These are phyloP conservation scores for Thunnus thynnus DNA, from an alignment of 2,113 vertebrate species.

Conservation along the genomic window DNA sequence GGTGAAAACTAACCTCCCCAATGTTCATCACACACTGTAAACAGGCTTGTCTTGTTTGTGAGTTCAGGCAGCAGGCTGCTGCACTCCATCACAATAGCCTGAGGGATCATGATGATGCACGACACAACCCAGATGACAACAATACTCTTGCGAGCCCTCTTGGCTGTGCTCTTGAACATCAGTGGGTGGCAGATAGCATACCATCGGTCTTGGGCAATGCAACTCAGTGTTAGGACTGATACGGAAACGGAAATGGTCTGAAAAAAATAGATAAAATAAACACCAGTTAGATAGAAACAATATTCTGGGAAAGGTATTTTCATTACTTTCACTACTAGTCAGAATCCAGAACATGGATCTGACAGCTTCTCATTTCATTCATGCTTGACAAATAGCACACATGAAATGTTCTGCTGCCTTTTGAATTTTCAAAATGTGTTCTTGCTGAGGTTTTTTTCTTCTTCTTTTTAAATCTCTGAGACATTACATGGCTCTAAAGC, in stretches of 20 bases:
- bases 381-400: no score
- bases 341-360: no score
- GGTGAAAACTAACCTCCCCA: conserved; percentile 90
- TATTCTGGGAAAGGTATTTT: background rate
- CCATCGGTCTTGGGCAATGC: conserved; percentile 97
- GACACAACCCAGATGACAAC: conserved; percentile 96
- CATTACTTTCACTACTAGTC: background rate
- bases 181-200: conserved; percentile 98
- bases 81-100: conserved; percentile 97
- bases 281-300: background rate
- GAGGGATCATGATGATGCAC: conserved; percentile 96
- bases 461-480: background rate
- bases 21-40: conserved; percentile 96
- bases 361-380: no score
- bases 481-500: no score
- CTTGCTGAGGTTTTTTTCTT: background rate
- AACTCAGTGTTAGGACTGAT: conserved; percentile 96
- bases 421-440: no score
- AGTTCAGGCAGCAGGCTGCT: conserved; percentile 92
- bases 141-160: conserved; percentile 93
- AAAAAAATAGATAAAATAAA: background rate
- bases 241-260: conserved; percentile 98
- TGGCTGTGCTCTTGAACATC: conserved; percentile 98
- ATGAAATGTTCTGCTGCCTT: no score
- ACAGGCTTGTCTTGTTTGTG: conserved; percentile 96